A percentile compares a stretch with the other conserved stretches of the same genome.
phyloP scores from a whole-genome alignment of 2,797 vertebrate genomes.

The Huso huso region DNA sequence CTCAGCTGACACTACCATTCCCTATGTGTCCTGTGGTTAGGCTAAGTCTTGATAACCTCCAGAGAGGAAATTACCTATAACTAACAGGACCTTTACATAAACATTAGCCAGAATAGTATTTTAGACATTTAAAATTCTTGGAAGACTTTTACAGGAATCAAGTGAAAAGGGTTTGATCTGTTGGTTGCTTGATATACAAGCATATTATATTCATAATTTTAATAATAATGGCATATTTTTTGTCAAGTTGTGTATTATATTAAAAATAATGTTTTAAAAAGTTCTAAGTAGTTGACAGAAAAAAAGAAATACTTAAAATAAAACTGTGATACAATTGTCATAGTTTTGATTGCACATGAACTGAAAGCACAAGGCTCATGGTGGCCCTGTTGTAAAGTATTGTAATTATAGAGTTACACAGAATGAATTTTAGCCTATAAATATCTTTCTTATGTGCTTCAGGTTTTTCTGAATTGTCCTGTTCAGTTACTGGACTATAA shows the following conservation, averaged over 20 bases:
- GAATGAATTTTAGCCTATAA: constrained; percentile 85
- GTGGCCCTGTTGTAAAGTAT: constrained; percentile 80
- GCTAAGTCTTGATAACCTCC: no score
- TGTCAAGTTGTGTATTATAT: constrained; percentile 14
- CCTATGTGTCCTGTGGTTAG: no score
- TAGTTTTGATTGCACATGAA: constrained; percentile 57
- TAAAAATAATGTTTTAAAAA: constrained; percentile 3
- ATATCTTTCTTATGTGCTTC: constrained; percentile 87
- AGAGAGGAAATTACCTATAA: no score
- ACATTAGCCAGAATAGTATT: no score
- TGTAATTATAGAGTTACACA: constrained; percentile 89
- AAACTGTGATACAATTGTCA: constrained; percentile 66
- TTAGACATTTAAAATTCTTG: no score
- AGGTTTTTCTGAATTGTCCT: constrained; percentile 50
- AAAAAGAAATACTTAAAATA: constrained; percentile 26
- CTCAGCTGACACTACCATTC: neutral
- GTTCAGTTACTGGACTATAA: constrained; percentile 60
- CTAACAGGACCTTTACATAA: no score
- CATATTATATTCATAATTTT: constrained; percentile 26
- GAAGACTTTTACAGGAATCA: neutral
- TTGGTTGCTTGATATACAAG: constrained; percentile 58
- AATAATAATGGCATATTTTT: constrained; percentile 26
- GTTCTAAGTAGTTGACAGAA: constrained; percentile 30
- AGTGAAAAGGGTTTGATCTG: constrained; percentile 54
- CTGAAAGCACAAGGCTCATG: constrained; percentile 82